These are phyloP conservation scores for Zaprionus lineosus DNA, from an alignment of 2,888 invertebrate genomes.

Conservation along the genomic window DNA sequence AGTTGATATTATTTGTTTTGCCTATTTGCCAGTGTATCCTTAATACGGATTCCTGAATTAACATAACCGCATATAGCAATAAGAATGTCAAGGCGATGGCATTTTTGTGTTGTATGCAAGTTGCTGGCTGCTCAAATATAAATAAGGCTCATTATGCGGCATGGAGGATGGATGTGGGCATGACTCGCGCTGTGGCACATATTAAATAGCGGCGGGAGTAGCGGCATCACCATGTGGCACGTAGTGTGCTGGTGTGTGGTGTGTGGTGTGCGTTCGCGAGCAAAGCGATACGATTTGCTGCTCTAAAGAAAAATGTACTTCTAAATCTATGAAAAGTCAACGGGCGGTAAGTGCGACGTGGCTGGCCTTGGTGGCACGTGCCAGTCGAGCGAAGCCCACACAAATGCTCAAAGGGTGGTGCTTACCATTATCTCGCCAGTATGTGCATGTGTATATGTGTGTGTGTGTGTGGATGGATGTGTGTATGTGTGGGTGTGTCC, in stretches of 20 bases:
- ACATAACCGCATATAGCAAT: not conserved
- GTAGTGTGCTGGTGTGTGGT: conserved; percentile 16
- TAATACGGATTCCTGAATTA: no score
- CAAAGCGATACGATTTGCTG: conserved; percentile 51
- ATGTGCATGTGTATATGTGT: not conserved
- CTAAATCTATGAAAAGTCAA: conserved; percentile 71
- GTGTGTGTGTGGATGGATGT: not conserved
- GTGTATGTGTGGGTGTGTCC: not conserved
- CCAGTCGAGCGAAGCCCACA: conserved; percentile 12
- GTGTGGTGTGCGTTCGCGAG: conserved; percentile 25
- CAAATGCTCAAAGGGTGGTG: conserved; percentile 17
- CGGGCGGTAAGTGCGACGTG: conserved; percentile 57
- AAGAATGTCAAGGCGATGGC: no score
- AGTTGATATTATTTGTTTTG: conserved; percentile 8
- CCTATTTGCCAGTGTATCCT: no score
- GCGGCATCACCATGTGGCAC: conserved; percentile 40
- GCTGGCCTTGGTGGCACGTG: conserved; percentile 51
- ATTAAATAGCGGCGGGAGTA: conserved; percentile 28
- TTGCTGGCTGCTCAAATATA: conserved; percentile 60
- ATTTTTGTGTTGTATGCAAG: no score
- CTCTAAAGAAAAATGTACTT: conserved; percentile 65
- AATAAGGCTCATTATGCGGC: conserved; percentile 65
- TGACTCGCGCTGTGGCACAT: conserved; percentile 36
- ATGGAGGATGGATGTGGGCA: conserved; percentile 54
- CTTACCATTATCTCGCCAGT: not conserved